Base-by-base conservation (phyloP, 2,888 invertebrate genomes). In the Seira sanloemensis region DNA sequence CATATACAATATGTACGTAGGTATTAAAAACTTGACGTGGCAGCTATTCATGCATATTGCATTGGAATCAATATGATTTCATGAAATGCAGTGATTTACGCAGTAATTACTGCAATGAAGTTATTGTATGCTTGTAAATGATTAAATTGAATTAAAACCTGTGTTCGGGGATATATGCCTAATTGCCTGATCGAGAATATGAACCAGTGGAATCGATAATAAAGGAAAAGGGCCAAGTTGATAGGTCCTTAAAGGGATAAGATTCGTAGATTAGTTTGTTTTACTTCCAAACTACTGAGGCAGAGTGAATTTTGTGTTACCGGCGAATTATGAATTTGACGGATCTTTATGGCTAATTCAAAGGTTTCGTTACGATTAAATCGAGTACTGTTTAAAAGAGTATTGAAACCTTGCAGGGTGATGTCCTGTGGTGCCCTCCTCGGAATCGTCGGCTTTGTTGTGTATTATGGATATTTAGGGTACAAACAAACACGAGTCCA, bases 401-500 rank as follows among this genome's bases (percentile, higher is more conserved):
- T 25, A 26, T 68, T 68, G 9, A 26, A 5, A 24, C 7, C 75
- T 68, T 68, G 4, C 27, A 89, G 89, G 84, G 76, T 87, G 24
- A 79, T 84, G 66, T 88, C 86, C 19, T 58, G 87, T 18, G 78
- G 81, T 16, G 46, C 88, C 25, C 90, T 88, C 12, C 86, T 88
- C 50, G 85, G 84, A 66, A 84, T 90, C 2, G 92, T 97, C 79
- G 91, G 92, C 0, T 92, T 96, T 72, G 96, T 96, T 1, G 93
- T 94, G 0, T 95, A 94, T 90, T 94, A 96, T 88, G 95, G 95
- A 73, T 95, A 95, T 89, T 92, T 95, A 90, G 97, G 97, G 0
- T 97, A 97, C 90, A 91, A 97, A 86, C 97, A 97, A 92, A 97
- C 97, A 0, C 93, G 97, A 88, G 96, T 97, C 0, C 97, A 96